A percentile compares a stretch with the other conserved stretches of the same genome.
These are phyloP conservation scores for Pachypanchax playfairii DNA, from an alignment of 2,113 vertebrate species.

Conservation along the genomic window DNA sequence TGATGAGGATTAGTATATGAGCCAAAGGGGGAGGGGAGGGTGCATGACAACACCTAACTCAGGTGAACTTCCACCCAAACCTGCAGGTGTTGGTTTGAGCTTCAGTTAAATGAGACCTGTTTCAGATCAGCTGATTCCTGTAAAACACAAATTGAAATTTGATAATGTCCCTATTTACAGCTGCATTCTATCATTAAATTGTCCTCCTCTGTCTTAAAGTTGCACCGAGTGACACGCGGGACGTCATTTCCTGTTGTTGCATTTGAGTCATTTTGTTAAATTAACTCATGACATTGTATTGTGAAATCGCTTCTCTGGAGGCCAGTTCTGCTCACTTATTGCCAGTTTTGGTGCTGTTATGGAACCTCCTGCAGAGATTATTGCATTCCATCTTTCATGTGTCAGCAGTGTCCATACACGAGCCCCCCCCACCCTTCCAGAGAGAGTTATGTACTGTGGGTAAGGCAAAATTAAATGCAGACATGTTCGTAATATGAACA, in stretches of 20 bases:
- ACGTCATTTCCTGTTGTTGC: conserved; percentile 52
- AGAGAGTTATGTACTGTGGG: conserved; percentile 28
- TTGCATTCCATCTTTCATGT: conserved; percentile 56
- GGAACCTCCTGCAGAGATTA: conserved; percentile 49
- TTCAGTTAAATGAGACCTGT: conserved; percentile 26
- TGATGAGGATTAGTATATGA: conserved; percentile 4
- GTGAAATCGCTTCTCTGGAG: conserved; percentile 37
- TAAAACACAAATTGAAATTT: too few species aligned
- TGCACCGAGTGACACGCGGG: conserved; percentile 7
- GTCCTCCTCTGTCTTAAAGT: background rate
- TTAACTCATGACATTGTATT: conserved; percentile 19
- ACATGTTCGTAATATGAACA: conserved; percentile 27
- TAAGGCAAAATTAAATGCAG: conserved; percentile 47
- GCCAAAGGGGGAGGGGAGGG: background rate
- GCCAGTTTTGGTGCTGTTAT: conserved; percentile 34
- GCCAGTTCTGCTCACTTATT: conserved; percentile 15
- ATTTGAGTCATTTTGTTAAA: conserved; percentile 37
- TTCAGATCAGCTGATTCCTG: conserved; percentile 4
- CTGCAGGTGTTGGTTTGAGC: conserved; percentile 26
- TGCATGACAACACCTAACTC: too few species aligned
- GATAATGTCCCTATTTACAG: too few species aligned
- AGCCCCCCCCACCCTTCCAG: background rate
- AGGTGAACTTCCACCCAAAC: conserved; percentile 10
- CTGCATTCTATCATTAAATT: background rate
- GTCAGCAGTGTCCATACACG: conserved; percentile 47